Evolutionary conservation across 2,797 vertebrate genomes (phyloP).

Genomic region (Tragelaphus eurycerus): DNA sequence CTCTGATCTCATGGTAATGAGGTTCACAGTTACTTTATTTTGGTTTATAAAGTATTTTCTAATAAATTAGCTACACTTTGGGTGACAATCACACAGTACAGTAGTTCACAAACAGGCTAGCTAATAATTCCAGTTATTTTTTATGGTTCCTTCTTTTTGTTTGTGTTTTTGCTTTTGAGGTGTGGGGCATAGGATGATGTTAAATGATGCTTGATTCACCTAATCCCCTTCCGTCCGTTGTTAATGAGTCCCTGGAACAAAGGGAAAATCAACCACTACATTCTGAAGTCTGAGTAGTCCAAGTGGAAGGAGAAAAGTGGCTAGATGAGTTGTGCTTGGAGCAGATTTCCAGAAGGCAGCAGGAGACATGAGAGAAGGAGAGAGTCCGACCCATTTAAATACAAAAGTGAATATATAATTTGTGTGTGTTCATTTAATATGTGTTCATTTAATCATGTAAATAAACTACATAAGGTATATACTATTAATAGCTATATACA

Average conservation of each 20-base stretch:
- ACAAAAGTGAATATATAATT: not conserved
- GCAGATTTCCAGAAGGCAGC: not conserved
- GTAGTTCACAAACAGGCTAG: slow-evolving; percentile 67
- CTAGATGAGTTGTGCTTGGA: not conserved
- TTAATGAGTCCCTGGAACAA: not conserved
- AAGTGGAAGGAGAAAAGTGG: not conserved
- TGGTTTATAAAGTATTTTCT: slow-evolving; percentile 76
- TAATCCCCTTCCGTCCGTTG: not conserved
- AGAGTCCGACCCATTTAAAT: not conserved
- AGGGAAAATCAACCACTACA: not conserved
- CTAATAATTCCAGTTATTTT: slow-evolving; percentile 12
- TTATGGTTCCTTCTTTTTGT: not conserved
- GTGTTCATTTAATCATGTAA: not conserved
- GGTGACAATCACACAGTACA: slow-evolving; percentile 54
- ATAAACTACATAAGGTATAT: not conserved
- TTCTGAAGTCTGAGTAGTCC: not conserved
- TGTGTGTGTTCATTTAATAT: not conserved
- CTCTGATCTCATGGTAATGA: slow-evolving; percentile 40
- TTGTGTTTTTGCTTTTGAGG: not conserved
- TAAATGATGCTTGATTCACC: not conserved
- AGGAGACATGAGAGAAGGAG: not conserved
- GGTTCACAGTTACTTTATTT: slow-evolving; percentile 75
- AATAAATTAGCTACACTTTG: slow-evolving; percentile 76
- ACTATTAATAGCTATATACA: not conserved
- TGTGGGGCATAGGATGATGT: not conserved